A percentile compares a stretch with the other conserved stretches of the same genome.
These are phyloP conservation scores for Catocala nupta DNA, from an alignment of 2,888 invertebrate genomes.

Conservation along the genomic window DNA sequence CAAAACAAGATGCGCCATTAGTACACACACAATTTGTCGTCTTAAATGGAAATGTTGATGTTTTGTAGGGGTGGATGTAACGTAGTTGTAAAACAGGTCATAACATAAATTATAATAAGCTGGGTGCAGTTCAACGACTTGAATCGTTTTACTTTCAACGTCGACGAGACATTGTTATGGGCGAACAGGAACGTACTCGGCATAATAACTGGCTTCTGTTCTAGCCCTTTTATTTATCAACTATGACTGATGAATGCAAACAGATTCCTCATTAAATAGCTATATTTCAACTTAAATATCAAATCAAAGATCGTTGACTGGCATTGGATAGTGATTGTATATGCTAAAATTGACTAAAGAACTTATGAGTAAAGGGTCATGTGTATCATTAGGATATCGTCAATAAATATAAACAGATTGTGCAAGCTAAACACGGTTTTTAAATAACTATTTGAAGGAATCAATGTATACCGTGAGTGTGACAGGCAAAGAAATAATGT, in stretches of 20 bases:
- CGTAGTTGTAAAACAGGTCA: conserved; percentile 42
- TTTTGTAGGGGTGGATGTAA: conserved; percentile 39
- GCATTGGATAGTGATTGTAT: conserved; percentile 44
- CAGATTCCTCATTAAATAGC: background rate
- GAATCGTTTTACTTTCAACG: conserved; percentile 47
- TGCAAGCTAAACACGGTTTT: conserved; percentile 6
- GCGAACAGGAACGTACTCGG: conserved; percentile 17
- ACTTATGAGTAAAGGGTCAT: background rate
- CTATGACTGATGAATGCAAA: background rate
- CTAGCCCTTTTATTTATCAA: background rate
- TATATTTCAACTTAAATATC: conserved; percentile 16
- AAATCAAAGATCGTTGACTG: conserved; percentile 24
- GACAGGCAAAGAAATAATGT: conserved; percentile 46
- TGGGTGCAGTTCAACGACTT: conserved; percentile 37
- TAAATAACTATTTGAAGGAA: conserved; percentile 13
- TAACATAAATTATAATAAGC: conserved; percentile 37
- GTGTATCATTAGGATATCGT: conserved; percentile 3
- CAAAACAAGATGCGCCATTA: conserved; percentile 19
- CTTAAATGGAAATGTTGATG: conserved; percentile 40
- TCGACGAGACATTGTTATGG: conserved; percentile 29
- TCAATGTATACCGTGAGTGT: conserved; percentile 23
- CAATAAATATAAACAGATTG: conserved; percentile 6
- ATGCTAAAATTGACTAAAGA: conserved; percentile 10
- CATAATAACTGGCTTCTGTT: conserved; percentile 4
- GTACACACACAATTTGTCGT: conserved; percentile 29